A percentile compares a stretch with the other conserved stretches of the same genome.
Conservation (phyloP, 2,797 vertebrate species). For the Nyctalus aviator region DNA sequence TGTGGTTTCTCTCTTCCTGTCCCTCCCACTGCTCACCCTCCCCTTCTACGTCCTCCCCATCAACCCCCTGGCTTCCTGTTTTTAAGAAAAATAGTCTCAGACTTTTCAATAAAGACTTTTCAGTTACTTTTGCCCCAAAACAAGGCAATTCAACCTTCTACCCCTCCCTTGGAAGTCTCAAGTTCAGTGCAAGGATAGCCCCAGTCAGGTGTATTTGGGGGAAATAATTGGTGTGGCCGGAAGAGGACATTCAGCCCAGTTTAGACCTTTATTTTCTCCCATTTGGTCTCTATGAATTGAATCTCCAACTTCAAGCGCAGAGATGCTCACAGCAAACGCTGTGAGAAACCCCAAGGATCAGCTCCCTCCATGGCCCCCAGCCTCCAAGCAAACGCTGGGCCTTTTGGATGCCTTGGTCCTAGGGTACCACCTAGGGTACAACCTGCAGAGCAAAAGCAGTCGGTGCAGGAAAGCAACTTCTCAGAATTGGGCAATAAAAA, state of each 20-base stretch:
- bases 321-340: background rate
- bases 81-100: slow-evolving; percentile 65
- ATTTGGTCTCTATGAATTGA: background rate
- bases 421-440: background rate
- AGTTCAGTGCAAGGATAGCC: background rate
- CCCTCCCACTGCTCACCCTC: background rate
- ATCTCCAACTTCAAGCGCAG: background rate
- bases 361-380: background rate
- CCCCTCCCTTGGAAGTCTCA: background rate
- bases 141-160: background rate
- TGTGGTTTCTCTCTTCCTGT: background rate
- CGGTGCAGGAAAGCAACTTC: background rate
- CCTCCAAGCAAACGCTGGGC: background rate
- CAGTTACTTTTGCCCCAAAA: background rate
- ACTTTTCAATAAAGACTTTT: slow-evolving; percentile 40
- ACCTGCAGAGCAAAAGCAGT: background rate
- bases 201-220: background rate
- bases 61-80: slow-evolving; percentile 59
- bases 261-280: slow-evolving; percentile 26
- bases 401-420: background rate
- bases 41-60: background rate
- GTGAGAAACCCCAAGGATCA: background rate
- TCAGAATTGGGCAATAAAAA: background rate
- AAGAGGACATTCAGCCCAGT: background rate
- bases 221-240: background rate